Conservation (phyloP, 2,888 invertebrate genomes). For the Troides aeacus region DNA sequence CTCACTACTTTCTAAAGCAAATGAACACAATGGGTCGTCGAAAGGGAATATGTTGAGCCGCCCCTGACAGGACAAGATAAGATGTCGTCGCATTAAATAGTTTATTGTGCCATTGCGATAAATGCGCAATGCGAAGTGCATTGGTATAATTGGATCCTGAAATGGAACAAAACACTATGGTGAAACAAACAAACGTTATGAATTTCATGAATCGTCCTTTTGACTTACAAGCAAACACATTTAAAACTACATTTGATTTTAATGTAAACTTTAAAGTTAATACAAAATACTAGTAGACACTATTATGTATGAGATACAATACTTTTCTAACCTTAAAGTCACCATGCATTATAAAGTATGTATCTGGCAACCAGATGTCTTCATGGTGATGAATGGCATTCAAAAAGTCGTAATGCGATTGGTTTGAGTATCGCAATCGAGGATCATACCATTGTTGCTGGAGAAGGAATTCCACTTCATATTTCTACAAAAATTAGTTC, state of each 20-base stretch:
- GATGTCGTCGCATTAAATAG: constrained; percentile 95
- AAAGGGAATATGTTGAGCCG: constrained; percentile 97
- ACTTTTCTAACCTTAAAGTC: constrained; percentile 86
- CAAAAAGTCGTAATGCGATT: constrained; percentile 91
- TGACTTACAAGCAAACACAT: constrained; percentile 11
- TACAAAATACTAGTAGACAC: neutral
- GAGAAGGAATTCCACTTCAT: constrained; percentile 96
- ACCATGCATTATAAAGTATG: constrained; percentile 97
- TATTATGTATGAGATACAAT: neutral
- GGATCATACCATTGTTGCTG: constrained; percentile 97
- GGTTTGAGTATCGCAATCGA: constrained; percentile 92
- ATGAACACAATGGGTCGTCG: constrained; percentile 96
- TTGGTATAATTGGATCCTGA: constrained; percentile 92
- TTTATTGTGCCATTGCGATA: constrained; percentile 96
- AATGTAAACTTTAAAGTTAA: neutral
- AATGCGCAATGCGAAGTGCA: constrained; percentile 95
- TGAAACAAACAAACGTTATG: constrained; percentile 19
- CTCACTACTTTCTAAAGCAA: constrained; percentile 98
- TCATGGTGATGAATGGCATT: constrained; percentile 96
- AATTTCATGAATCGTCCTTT: constrained; percentile 1
- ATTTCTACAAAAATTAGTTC: constrained; percentile 85
- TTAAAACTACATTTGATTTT: constrained; percentile 33
- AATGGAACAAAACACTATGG: constrained; percentile 45
- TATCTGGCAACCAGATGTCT: constrained; percentile 96
- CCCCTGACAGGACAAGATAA: constrained; percentile 96